Evolutionary conservation across 53 echinoderm and acorn worm genomes (phyloP), one percentile per base, ranked within the genome.

Genomic region (Paracentrotus lividus): DNA sequence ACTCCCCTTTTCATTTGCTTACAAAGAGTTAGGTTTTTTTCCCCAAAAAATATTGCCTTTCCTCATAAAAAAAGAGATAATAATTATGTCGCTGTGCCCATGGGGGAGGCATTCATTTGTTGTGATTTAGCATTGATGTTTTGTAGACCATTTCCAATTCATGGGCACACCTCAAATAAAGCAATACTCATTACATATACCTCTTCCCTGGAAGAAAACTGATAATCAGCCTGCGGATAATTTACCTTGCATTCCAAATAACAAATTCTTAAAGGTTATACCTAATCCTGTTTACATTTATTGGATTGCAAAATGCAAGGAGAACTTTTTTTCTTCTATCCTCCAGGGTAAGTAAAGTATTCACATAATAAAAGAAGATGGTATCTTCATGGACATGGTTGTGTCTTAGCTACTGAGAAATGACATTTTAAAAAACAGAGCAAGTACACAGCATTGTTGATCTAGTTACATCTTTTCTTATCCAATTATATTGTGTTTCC

Each of bases 241-340:
- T 15, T 31, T 67, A 72, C 40, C 18, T 72, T 21, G 12, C 72
- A 72, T 72, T 40, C 18, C 40, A 72, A 18, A 72, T 72, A 72
- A 72, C 18, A 38, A 7, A 0, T 72, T 72, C 40, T 72, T 27
- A 72, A 72, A 72, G 72, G 72, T 72, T 72, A 40, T 38, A 72
- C 40, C 16, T 40, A 72, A 72, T 72, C 72, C 72, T 72, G 72
- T 72, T 72, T 9, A 38, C 36, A 36, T 72, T 72, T 72, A 72
- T 72, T 72, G 72, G 72, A 72, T 72, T 38, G 72, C 36, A 72
- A 20, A 38, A 18, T 72, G 21, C 72, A 72, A 72, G 40, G 12
- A 40, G 40, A 72, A 40, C 20, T 4, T 38, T 38, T 36, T 36
- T 72, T 72, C 16, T 21, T 38, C 40, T 72, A 18, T 72, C 18